Conservation (phyloP, 2,888 invertebrate species). For the Megastigmus dorsalis region DNA sequence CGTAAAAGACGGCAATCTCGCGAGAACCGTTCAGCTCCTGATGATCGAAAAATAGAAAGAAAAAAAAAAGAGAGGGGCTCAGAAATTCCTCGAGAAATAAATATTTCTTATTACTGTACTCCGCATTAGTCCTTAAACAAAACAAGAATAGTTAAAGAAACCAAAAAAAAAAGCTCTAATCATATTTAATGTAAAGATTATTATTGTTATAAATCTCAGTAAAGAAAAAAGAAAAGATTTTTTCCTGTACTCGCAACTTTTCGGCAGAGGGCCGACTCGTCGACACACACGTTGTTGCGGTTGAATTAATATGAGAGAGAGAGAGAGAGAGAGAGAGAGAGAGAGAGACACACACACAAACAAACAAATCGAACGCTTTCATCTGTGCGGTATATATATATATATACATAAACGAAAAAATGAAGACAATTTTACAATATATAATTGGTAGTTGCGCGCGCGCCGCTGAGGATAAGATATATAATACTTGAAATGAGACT, state of each 20-base stretch:
- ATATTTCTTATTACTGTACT: slow-evolving; percentile 70
- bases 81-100: slow-evolving; percentile 59
- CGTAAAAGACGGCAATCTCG: too few relatives aligned
- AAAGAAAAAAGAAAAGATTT: too few relatives aligned
- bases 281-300: background rate
- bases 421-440: background rate
- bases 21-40: background rate
- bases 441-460: background rate
- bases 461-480: background rate
- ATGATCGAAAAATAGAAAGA: background rate
- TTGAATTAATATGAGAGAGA: too few relatives aligned
- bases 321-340: too few relatives aligned
- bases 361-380: too few relatives aligned
- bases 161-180: too few relatives aligned
- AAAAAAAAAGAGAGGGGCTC: slow-evolving; percentile 55
- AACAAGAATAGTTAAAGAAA: slow-evolving; percentile 62
- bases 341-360: too few relatives aligned
- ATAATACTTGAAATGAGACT: background rate
- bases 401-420: too few relatives aligned
- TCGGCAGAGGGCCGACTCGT: slow-evolving; percentile 63
- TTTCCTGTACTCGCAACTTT: slow-evolving; percentile 66
- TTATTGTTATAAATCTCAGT: slow-evolving; percentile 68
- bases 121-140: slow-evolving; percentile 66
- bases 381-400: slow-evolving; percentile 28
- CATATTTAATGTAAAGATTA: slow-evolving; percentile 71